These are phyloP conservation scores for Sarcoramphus papa DNA, from an alignment of 2,797 vertebrate genomes.

Conservation along the genomic window DNA sequence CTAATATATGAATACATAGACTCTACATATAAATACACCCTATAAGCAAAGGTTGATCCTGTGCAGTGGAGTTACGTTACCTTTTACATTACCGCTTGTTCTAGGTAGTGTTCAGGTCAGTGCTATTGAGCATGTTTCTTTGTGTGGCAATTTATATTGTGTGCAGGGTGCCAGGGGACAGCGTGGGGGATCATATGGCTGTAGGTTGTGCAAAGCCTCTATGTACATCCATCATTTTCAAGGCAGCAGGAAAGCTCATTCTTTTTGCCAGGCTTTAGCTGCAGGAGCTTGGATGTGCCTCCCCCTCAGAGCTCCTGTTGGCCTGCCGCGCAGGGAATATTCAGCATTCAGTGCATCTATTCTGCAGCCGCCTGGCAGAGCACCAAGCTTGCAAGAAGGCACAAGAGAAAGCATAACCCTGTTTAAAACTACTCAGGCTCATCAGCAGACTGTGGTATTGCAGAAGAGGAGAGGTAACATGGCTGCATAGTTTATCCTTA, in stretches of 20 bases:
- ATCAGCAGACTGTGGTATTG: background rate
- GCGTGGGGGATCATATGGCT: background rate
- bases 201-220: background rate
- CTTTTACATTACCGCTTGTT: background rate
- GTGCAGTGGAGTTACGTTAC: background rate
- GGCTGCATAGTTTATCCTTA: background rate
- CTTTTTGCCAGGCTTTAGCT: background rate
- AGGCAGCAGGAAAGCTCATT: background rate
- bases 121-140: background rate
- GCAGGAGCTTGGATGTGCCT: background rate
- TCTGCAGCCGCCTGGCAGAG: slow-evolving; percentile 14
- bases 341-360: background rate
- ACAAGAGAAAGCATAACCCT: background rate
- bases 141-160: background rate
- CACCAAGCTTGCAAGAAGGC: background rate
- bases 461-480: background rate
- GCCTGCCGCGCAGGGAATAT: background rate
- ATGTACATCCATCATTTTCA: slow-evolving; percentile 2
- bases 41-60: background rate
- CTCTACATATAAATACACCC: background rate
- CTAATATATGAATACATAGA: background rate
- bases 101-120: background rate
- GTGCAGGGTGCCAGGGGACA: background rate
- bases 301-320: background rate
- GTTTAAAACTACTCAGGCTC: background rate